These are phyloP conservation scores for Fissipunctia ypsillon DNA, from an alignment of 2,888 invertebrate genomes.

Conservation along the genomic window DNA sequence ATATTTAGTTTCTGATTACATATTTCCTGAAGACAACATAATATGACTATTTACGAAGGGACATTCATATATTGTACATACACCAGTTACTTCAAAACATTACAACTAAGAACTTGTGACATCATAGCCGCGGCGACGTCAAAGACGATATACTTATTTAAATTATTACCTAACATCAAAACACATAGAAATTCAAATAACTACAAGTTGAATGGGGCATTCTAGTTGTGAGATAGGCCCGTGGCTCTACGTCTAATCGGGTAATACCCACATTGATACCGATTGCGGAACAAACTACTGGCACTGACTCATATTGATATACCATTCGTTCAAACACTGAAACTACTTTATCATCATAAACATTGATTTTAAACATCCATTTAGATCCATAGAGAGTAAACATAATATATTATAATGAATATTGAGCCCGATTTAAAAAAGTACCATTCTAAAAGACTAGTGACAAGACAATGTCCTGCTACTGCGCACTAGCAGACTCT, in stretches of 20 bases:
- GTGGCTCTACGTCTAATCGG: background rate
- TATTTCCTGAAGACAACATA: conserved; percentile 20
- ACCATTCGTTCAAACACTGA: conserved; percentile 13
- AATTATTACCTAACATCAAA: conserved; percentile 51
- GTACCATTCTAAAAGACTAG: conserved; percentile 19
- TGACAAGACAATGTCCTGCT: background rate
- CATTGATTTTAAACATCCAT: conserved; percentile 34
- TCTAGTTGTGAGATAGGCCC: conserved; percentile 12
- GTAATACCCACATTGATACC: background rate
- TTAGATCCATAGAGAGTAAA: conserved; percentile 18
- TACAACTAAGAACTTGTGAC: conserved; percentile 50
- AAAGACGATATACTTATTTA: conserved; percentile 41
- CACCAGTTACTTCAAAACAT: conserved; percentile 42
- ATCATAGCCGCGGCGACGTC: conserved; percentile 47
- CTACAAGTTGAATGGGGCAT: conserved; percentile 30
- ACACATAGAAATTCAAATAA: conserved; percentile 21
- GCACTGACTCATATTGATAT: background rate
- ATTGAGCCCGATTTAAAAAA: conserved; percentile 44
- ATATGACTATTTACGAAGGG: conserved; percentile 29
- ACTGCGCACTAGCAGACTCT: conserved; percentile 3
- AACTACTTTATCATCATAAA: conserved; percentile 14
- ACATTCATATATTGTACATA: conserved; percentile 34
- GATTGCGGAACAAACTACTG: background rate
- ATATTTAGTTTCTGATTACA: conserved; percentile 3
- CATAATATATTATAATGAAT: conserved; percentile 20